Base-by-base conservation (phyloP, 2,113 vertebrate species). In the Dromiciops gliroides region DNA sequence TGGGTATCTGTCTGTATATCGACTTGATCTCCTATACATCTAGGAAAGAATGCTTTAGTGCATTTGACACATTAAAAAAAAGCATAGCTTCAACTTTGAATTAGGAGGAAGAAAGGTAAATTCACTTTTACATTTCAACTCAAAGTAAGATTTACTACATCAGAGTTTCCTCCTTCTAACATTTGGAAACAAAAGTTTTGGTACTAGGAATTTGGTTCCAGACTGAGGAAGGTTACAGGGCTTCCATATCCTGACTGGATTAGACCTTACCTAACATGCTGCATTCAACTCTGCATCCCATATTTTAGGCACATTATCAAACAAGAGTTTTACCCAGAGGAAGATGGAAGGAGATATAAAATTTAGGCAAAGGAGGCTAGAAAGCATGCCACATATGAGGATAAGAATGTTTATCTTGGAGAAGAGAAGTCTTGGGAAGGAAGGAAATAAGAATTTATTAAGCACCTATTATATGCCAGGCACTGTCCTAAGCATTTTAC, bases 41-140 rank as follows among this genome's bases (percentile, higher is more conserved):
- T 88, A 37, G 49, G 48, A 89, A 95, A 92, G 52, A 94, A 90
- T 91, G 93, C 91, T 83, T 88, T 90, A 92, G 53, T 50, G 89
- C 60, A 90, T 83, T 56, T 96, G 92, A 26, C 90, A 90, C n/a
- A n/a, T n/a, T n/a, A n/a, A n/a, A n/a, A 48, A 89, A 90, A 94
- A 95, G 48, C n/a, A 91, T 1, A 91, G 67, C 23, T 89, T 93
- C 91, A 93, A 67, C 89, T 48, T 6, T 48, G 31, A 26, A 37
- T 89, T 92, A 94, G 56, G 92, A 94, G 89, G 48, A 51, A 93
- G 75, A 26, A 94, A 37, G 93, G 48, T 47, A 91, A 56, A 7
- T 50, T 67, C 83, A 28, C n/a, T 51, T 12, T 91, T 83, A 47
- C 8, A 67, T 67, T 67, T 67, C 31, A 67, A 67, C 88, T 92